phyloP scores from a whole-genome alignment of 1,140 invertebrate genomes.

The Watersipora subatra region DNA sequence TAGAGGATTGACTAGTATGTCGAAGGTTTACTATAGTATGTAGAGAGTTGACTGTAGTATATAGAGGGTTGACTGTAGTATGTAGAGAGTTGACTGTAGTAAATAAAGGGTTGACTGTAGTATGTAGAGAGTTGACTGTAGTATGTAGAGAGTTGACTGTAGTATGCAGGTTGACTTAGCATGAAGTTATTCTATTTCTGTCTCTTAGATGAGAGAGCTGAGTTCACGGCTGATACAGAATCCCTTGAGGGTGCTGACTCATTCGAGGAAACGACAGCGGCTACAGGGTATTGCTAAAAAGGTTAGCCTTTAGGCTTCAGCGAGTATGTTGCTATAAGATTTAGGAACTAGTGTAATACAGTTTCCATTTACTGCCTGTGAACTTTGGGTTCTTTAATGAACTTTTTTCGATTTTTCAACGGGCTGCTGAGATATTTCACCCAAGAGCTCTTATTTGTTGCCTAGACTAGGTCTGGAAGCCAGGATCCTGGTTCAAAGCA shows the following conservation, averaged over 20 bases:
- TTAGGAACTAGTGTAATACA: too few species aligned
- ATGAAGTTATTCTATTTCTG: too few species aligned
- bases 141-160: too few species aligned
- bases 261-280: neutral
- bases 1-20: neutral
- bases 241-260: neutral
- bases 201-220: neutral
- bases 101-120: too few species aligned
- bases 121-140: too few species aligned
- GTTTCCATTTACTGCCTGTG: too few species aligned
- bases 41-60: neutral
- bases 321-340: too few species aligned
- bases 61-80: neutral
- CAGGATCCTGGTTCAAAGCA: neutral
- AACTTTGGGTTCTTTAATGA: too few species aligned
- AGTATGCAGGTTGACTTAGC: too few species aligned
- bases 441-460: neutral
- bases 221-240: neutral
- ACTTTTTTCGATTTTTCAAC: too few species aligned
- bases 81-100: too few species aligned
- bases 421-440: too few species aligned
- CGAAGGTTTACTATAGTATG: neutral
- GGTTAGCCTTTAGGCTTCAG: neutral
- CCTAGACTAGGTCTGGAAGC: neutral
- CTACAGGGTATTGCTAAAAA: neutral